phyloP scores from a whole-genome alignment of 2,113 vertebrate genomes.

The Nesoenas mayeri region DNA sequence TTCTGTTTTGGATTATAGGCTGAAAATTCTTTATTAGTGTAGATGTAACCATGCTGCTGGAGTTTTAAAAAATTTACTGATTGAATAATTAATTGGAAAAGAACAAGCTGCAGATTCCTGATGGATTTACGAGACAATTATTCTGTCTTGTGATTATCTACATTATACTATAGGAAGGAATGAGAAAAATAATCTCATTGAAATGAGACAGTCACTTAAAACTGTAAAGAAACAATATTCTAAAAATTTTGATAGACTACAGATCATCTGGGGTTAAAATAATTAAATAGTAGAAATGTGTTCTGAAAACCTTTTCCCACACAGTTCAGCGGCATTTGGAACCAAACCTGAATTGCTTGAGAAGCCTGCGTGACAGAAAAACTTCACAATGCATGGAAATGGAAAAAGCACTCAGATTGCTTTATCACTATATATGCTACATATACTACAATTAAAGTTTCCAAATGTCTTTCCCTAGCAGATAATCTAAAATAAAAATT shows the following conservation, averaged over 20 bases:
- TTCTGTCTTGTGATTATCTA: slow-evolving; percentile 96
- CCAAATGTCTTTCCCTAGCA: background rate
- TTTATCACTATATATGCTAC: slow-evolving; percentile 25
- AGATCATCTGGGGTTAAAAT: slow-evolving; percentile 65
- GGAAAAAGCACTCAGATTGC: background rate
- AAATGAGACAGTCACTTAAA: slow-evolving; percentile 81
- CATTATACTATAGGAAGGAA: slow-evolving; percentile 90
- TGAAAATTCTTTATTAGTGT: slow-evolving; percentile 97
- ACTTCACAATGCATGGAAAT: background rate
- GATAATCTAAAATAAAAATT: background rate
- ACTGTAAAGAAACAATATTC: slow-evolving; percentile 76
- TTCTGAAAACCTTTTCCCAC: slow-evolving; percentile 55
- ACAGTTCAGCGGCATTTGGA: slow-evolving; percentile 37
- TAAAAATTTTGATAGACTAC: slow-evolving; percentile 69
- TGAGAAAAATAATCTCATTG: slow-evolving; percentile 79
- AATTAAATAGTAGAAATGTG: slow-evolving; percentile 55
- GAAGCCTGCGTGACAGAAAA: background rate
- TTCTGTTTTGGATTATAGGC: slow-evolving; percentile 97
- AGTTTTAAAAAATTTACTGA: slow-evolving; percentile 94
- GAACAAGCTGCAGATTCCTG: slow-evolving; percentile 95
- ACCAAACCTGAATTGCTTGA: slow-evolving; percentile 12
- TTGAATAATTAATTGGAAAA: slow-evolving; percentile 97
- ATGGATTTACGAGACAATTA: slow-evolving; percentile 99
- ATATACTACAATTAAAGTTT: slow-evolving; percentile 29
- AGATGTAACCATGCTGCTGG: slow-evolving; percentile 95